Evolutionary conservation across 1,140 invertebrate genomes (phyloP).

Genomic region (Zeugodacus cucurbitae): DNA sequence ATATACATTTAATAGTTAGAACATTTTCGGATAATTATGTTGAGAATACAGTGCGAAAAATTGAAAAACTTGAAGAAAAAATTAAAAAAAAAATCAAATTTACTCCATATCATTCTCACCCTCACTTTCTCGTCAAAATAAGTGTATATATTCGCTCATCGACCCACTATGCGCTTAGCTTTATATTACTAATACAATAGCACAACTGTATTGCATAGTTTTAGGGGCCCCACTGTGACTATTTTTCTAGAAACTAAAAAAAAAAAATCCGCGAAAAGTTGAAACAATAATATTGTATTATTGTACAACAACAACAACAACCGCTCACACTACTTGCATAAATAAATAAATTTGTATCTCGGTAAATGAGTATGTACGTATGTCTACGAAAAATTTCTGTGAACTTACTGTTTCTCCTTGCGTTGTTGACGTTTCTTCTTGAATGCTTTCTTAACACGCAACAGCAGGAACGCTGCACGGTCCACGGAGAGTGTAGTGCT

Average conservation of each 20-base stretch:
- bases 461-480: constrained; percentile 85
- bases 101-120: too few relatives aligned
- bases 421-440: constrained; percentile 88
- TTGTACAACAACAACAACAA: neutral
- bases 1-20: too few relatives aligned
- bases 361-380: neutral
- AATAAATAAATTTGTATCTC: neutral
- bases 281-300: neutral
- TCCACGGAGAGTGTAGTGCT: constrained; percentile 79
- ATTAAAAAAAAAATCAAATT: too few relatives aligned
- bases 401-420: constrained; percentile 79
- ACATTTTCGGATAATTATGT: too few relatives aligned
- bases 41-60: too few relatives aligned
- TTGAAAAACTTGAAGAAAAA: too few relatives aligned
- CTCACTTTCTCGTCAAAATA: too few relatives aligned
- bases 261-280: neutral
- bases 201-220: neutral
- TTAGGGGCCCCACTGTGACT: neutral
- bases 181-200: too few relatives aligned
- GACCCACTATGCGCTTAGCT: too few relatives aligned
- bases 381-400: neutral
- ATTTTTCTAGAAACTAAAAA: too few relatives aligned
- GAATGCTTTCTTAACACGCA: constrained; percentile 88
- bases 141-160: too few relatives aligned
- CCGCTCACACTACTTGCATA: neutral